A percentile compares a stretch with the other conserved stretches of the same genome.
Evolutionary conservation across 2,888 invertebrate genomes (phyloP).

Genomic region (Dryobota labecula): DNA sequence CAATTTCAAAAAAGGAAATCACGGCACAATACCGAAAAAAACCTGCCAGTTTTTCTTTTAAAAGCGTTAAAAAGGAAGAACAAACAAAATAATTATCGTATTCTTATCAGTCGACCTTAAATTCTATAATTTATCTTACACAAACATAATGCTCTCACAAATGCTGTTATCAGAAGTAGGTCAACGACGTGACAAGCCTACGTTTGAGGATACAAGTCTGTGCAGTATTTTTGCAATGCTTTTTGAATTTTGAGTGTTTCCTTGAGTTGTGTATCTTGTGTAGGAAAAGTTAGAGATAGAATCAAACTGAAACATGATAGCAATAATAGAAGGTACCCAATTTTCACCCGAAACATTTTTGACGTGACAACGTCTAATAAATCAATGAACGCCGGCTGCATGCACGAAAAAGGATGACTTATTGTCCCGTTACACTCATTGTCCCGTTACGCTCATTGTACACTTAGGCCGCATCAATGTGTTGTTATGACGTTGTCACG

Average conservation of each 20-base stretch:
- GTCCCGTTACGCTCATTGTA: too few species aligned
- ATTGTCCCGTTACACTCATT: too few species aligned
- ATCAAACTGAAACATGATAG: background rate
- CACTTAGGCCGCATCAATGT: too few species aligned
- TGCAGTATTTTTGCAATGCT: conserved; percentile 11
- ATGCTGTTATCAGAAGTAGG: conserved; percentile 54
- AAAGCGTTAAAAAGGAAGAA: conserved; percentile 14
- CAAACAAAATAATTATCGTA: conserved; percentile 44
- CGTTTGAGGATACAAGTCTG: conserved; percentile 3
- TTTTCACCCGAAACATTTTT: background rate
- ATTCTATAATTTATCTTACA: conserved; percentile 48
- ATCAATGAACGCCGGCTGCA: too few species aligned
- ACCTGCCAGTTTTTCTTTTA: background rate
- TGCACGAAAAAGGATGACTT: too few species aligned
- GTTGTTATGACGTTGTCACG: too few species aligned
- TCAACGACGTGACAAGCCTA: conserved; percentile 31
- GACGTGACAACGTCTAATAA: too few species aligned
- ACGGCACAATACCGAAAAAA: background rate
- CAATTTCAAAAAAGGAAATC: background rate
- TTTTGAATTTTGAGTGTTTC: background rate
- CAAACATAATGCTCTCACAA: conserved; percentile 40
- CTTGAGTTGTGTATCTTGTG: too few species aligned
- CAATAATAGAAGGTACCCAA: background rate
- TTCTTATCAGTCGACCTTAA: conserved; percentile 35
- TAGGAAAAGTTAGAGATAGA: background rate